Base-by-base conservation (phyloP, 2,888 invertebrate species). In the Nineta flava region DNA sequence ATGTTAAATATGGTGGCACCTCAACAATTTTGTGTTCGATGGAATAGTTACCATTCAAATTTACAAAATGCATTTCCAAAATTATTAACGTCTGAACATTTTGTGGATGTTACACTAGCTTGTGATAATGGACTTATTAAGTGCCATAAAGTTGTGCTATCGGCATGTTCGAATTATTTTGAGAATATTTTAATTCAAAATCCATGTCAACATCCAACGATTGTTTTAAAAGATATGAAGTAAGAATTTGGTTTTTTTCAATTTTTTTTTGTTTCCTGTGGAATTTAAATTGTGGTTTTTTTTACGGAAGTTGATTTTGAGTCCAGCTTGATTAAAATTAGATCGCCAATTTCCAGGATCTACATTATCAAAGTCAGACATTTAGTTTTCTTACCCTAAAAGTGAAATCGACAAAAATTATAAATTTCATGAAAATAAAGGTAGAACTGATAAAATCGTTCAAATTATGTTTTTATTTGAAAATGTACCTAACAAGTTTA, bases 21-120 rank as follows among this genome's bases (percentile, higher is more conserved):
- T 52, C 78, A 78, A 61, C 75, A 83, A 70, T 82, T 83, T 57
- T 83, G 83, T 61, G 79, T 87, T 46, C 73, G 85, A 60, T 87
- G 86, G 87, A 86, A 86, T 65, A 84, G 83, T 57, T 85, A 86
- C 65, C 84, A 85, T 61, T 79, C 81, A 40, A 86, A 86, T 62
- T 74, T 87, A 67, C 84, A 79, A 59, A 79, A 79, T 56, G 83
- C 83, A 53, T 86, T 86, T 61, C 83, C 84, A 1, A 81, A 81
- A 10, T 71, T 86, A 13, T 72, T 86, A 9, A 77, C 79, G 17
- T 78, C 79, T n/a, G 84, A 86, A 62, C 81, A 83, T 63, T 90
- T 91, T 62, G 87, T 90, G 1, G 91, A 91, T 66, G 90, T 90
- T 46, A 91, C 91, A 0, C 66, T 91, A 48, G 88, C 90, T 3